phyloP scores from a whole-genome alignment of 2,888 invertebrate species.

The Pogonocherus hispidulus region DNA sequence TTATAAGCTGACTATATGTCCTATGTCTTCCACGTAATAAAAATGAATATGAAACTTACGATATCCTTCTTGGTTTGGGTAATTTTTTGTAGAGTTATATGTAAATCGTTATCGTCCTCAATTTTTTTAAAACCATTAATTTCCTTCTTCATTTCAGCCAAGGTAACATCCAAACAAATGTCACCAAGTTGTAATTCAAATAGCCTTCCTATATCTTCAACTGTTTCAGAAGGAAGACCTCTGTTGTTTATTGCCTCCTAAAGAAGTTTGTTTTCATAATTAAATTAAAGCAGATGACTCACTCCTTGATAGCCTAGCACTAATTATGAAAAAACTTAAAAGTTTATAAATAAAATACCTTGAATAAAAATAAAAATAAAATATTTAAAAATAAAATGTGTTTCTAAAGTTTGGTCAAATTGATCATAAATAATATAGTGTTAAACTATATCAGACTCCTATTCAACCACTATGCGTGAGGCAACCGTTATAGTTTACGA shows the following conservation, averaged over 20 bases:
- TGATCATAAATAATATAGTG: no score
- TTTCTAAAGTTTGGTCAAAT: no score
- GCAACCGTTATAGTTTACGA: no score
- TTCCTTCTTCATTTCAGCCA: conserved; percentile 46
- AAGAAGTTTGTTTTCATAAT: background rate
- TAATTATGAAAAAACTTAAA: no score
- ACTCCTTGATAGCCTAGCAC: no score
- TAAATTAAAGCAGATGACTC: background rate
- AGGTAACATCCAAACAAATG: conserved; percentile 42
- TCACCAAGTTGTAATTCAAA: conserved; percentile 46
- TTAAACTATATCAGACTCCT: no score
- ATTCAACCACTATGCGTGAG: no score
- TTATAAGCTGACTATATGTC: no score
- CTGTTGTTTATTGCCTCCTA: conserved; percentile 20
- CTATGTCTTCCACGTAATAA: conserved; percentile 31
- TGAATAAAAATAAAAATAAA: no score
- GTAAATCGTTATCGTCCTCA: conserved; percentile 38
- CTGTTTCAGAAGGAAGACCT: conserved; percentile 23
- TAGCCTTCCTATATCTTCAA: conserved; percentile 24
- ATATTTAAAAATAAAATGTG: no score
- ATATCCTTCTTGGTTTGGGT: conserved; percentile 44
- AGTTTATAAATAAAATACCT: no score
- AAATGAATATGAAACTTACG: conserved; percentile 34
- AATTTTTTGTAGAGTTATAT: conserved; percentile 36
- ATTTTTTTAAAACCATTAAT: conserved; percentile 40